A percentile compares a stretch with the other conserved stretches of the same genome.
phyloP scores from a whole-genome alignment of 2,113 vertebrate species.

The Apteryx mantelli region DNA sequence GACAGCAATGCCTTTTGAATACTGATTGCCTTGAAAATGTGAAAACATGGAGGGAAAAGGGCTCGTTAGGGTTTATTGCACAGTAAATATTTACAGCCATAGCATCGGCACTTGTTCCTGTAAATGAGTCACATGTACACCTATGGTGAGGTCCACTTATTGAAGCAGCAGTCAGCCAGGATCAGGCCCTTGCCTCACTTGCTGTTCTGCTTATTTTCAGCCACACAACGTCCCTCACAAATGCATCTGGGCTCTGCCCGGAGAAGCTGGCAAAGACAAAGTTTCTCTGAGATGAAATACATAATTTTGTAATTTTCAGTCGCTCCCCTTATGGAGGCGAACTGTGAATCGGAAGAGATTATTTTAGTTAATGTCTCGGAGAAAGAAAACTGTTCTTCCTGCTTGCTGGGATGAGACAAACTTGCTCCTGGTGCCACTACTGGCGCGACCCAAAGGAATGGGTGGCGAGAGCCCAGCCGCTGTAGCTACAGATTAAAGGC shows the following conservation, averaged over 20 bases:
- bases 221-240: rapidly evolving
- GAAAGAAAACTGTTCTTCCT: not conserved
- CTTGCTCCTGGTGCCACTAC: not conserved
- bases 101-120: rapidly evolving
- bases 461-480: not conserved
- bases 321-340: not conserved
- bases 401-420: not conserved
- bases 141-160: not conserved
- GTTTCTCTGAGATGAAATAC: not conserved
- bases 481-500: not conserved
- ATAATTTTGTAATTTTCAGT: not conserved
- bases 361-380: not conserved
- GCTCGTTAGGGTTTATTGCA: not conserved
- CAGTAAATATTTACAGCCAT: not conserved
- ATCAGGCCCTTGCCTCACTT: not conserved
- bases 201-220: not conserved
- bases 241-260: not conserved
- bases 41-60: not conserved
- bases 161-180: not conserved
- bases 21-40: not conserved
- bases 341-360: not conserved
- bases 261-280: not conserved
- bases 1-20: not conserved
- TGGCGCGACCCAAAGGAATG: not conserved
- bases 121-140: not conserved